Percentiles rank a stretch among this genome's conserved stretches.
These are phyloP conservation scores for Calliopsis andreniformis DNA, from an alignment of 1,140 invertebrate genomes.

Conservation along the genomic window DNA sequence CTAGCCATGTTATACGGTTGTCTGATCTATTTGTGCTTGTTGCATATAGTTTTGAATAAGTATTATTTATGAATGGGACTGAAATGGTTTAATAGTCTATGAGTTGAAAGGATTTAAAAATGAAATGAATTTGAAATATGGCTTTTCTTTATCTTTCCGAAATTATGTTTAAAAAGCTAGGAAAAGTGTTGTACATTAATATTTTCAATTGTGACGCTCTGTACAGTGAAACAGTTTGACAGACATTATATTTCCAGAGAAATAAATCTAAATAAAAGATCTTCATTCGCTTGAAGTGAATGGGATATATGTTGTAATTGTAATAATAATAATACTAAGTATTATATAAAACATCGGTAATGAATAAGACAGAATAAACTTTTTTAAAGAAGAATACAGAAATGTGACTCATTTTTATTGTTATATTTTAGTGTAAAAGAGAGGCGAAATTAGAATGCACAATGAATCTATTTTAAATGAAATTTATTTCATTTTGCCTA, in stretches of 20 bases:
- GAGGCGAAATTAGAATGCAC: not conserved
- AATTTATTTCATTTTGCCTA: slow-evolving; percentile 41
- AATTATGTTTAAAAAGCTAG: slow-evolving; percentile 28
- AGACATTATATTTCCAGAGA: slow-evolving; percentile 58
- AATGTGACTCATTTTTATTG: slow-evolving; percentile 1
- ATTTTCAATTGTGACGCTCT: slow-evolving; percentile 53
- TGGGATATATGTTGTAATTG: slow-evolving; percentile 59
- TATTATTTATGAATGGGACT: slow-evolving; percentile 40
- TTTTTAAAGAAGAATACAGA: slow-evolving; percentile 49
- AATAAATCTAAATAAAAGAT: slow-evolving; percentile 48
- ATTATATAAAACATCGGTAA: slow-evolving; percentile 51
- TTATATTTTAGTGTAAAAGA: not conserved
- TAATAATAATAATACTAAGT: slow-evolving; percentile 55
- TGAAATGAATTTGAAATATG: not conserved
- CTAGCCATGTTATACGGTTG: slow-evolving; percentile 17
- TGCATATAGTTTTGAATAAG: slow-evolving; percentile 15
- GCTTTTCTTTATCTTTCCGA: slow-evolving; percentile 7
- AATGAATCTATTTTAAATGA: slow-evolving; percentile 10
- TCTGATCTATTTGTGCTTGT: slow-evolving; percentile 1
- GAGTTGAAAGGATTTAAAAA: not conserved
- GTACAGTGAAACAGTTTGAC: slow-evolving; percentile 59
- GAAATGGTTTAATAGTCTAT: not conserved
- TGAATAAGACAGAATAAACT: slow-evolving; percentile 52
- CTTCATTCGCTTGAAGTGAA: slow-evolving; percentile 39
- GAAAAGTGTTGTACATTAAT: slow-evolving; percentile 62